Base-by-base conservation (phyloP, 2,888 invertebrate species). In the Rhorus exstirpatorius region DNA sequence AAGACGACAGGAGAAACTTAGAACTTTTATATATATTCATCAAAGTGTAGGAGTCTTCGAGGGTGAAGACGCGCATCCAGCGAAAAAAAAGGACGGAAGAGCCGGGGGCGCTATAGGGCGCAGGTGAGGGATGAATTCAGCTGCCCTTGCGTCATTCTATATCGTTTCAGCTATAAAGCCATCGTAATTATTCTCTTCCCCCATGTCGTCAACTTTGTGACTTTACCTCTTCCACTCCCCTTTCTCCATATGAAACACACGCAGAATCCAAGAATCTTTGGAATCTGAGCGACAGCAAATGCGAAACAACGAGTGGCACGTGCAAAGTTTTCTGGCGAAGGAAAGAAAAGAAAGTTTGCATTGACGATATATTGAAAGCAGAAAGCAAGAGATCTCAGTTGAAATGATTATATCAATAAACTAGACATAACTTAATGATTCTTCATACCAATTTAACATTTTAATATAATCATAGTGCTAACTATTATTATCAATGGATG, bases 41-140 rank as follows among this genome's bases (percentile, higher is more conserved):
- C 49, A 10, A 19, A 24, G 38, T 72, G 46, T 19, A 51, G 41
- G 1, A 24, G 38, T 65, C 21, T 31, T 55, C 10, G 65, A 71
- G 81, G 71, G 60, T 74, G 7, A 8, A 68, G 51, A 61, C 60
- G 61, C 26, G 55, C 26, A 38, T 72, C 31, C 49, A 55, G 46
- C 58, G 41, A 26, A 21, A 6, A 21, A 60, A 46, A 21, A 60
- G 31, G 70, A 24, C 19, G 31, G 21, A 21, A 55, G 55, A 19
- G 26, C 14, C 19, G 44, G 74, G 70, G 67, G 79, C 75, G 79
- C 46, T 70, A 78, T 75, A 65, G 75, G 65, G 68, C 83, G 83
- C 88, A 89, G 89, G 88, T 89, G 89, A 88, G 87, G 85, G 84
- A 44, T 86, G 86, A 87, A 83, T 63, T 83, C 89, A 89, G 89